Evolutionary conservation across 2,797 vertebrate species (phyloP).

Genomic region (Oophaga sylvatica): DNA sequence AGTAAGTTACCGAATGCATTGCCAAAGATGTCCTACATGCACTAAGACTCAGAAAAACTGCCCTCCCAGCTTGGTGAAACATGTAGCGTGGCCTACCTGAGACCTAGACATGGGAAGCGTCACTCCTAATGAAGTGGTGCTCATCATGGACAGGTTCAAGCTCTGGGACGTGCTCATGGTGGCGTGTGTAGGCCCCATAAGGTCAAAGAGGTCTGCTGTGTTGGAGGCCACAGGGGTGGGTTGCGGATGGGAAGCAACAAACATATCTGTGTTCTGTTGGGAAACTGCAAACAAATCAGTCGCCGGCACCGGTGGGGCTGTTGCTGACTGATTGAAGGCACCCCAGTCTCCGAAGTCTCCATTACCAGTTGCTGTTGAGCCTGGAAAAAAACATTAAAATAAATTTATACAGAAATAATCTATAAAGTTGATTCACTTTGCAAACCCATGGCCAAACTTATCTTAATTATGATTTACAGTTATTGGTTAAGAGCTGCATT

Average conservation of each 20-base stretch:
- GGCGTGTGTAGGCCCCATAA: conserved; percentile 87
- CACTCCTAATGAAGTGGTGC: conserved; percentile 77
- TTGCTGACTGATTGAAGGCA: conserved; percentile 84
- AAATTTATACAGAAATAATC: background rate
- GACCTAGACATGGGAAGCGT: conserved; percentile 85
- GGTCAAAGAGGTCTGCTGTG: conserved; percentile 88
- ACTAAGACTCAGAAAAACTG: background rate
- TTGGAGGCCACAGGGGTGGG: conserved; percentile 72
- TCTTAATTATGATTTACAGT: no score
- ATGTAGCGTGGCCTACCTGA: conserved; percentile 78
- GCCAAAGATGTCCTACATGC: no score
- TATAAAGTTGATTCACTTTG: no score
- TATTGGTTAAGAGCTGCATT: background rate
- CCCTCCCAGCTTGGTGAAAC: no score
- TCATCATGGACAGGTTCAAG: conserved; percentile 92
- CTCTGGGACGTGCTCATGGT: conserved; percentile 89
- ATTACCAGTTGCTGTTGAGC: conserved; percentile 79
- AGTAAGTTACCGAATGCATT: background rate
- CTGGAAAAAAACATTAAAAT: conserved; percentile 62
- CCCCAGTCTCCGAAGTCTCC: conserved; percentile 96
- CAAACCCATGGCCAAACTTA: no score
- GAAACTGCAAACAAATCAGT: conserved; percentile 71
- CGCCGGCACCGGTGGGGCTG: conserved; percentile 74
- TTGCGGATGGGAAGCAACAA: conserved; percentile 72
- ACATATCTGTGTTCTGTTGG: conserved; percentile 80